These are phyloP conservation scores for Phrynocephalus forsythii DNA, from an alignment of 2,797 vertebrate species.

Conservation along the genomic window DNA sequence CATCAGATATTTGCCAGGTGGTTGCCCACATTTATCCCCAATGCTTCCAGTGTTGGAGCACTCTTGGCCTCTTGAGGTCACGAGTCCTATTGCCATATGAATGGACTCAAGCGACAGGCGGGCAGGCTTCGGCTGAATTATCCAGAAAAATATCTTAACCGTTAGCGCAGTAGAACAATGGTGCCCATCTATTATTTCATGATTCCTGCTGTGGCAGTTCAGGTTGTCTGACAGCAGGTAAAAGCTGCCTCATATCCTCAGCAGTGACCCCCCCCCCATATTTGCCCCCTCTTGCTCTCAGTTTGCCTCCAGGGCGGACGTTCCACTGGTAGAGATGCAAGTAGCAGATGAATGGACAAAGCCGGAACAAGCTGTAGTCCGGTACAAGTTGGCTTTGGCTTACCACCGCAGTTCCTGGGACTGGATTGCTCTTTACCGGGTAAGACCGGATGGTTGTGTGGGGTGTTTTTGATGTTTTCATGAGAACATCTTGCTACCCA, in stretches of 20 bases:
- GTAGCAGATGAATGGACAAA: slow-evolving; percentile 95
- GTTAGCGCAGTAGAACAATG: too few species aligned
- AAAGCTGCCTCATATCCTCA: neutral
- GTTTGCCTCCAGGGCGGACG: slow-evolving; percentile 90
- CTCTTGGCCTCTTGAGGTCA: too few species aligned
- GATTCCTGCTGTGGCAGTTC: neutral
- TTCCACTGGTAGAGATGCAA: slow-evolving; percentile 85
- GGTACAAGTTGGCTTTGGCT: slow-evolving; percentile 84
- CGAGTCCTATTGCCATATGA: too few species aligned
- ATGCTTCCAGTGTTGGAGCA: too few species aligned
- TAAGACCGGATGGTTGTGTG: slow-evolving; percentile 65
- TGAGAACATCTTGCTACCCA: neutral
- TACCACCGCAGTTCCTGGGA: slow-evolving; percentile 97
- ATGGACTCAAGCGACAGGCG: too few species aligned
- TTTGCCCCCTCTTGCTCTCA: slow-evolving; percentile 61
- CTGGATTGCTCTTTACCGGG: slow-evolving; percentile 98
- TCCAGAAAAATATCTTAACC: too few species aligned
- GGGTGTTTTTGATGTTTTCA: slow-evolving; percentile 35
- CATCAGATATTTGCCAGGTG: neutral
- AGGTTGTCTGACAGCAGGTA: neutral
- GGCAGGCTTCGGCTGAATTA: too few species aligned
- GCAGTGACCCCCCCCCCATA: neutral
- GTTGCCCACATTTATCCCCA: neutral
- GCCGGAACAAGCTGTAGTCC: slow-evolving; percentile 85
- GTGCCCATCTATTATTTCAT: too few species aligned